Percentiles rank a stretch among this genome's conserved stretches.
These are phyloP conservation scores for Heptascelio sp. DNA, from an alignment of 2,888 invertebrate species.

Conservation along the genomic window DNA sequence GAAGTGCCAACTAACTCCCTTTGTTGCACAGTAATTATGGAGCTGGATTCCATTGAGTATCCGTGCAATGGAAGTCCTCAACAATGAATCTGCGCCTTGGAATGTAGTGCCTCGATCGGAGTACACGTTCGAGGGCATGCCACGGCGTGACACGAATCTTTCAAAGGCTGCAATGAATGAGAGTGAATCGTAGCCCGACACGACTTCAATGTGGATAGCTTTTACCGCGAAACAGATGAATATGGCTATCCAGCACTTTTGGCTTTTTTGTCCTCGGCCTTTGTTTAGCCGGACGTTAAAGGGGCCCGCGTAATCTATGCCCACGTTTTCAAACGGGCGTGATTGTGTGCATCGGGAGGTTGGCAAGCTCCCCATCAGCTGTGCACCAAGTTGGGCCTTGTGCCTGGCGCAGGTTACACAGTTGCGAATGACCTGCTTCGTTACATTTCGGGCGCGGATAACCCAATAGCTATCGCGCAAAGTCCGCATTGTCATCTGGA, in stretches of 20 bases:
- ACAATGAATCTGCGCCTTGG: too few species aligned
- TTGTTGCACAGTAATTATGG: too few species aligned
- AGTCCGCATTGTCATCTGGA: conserved; percentile 30
- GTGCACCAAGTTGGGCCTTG: background rate
- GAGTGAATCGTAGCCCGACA: conserved; percentile 24
- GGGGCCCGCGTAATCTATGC: conserved; percentile 52
- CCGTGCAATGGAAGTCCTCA: conserved; percentile 7
- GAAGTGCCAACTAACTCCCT: conserved; percentile 70
- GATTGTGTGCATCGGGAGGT: conserved; percentile 69
- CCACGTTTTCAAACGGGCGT: conserved; percentile 20
- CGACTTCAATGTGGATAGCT: conserved; percentile 48
- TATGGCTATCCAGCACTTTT: conserved; percentile 32
- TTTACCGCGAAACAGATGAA: conserved; percentile 31
- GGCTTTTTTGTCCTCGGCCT: conserved; percentile 17
- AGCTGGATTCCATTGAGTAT: background rate
- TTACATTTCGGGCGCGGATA: conserved; percentile 14
- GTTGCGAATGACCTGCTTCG: background rate
- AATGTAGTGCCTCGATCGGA: conserved; percentile 45
- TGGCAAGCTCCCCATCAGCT: conserved; percentile 45
- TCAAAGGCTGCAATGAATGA: conserved; percentile 44
- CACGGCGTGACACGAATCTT: conserved; percentile 43
- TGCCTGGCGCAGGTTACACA: conserved; percentile 6
- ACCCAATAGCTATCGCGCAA: conserved; percentile 55
- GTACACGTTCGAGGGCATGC: conserved; percentile 40
- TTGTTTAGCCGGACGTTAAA: background rate